Conservation (phyloP, 2,797 vertebrate genomes). For the Melanotaenia maccullochi region DNA sequence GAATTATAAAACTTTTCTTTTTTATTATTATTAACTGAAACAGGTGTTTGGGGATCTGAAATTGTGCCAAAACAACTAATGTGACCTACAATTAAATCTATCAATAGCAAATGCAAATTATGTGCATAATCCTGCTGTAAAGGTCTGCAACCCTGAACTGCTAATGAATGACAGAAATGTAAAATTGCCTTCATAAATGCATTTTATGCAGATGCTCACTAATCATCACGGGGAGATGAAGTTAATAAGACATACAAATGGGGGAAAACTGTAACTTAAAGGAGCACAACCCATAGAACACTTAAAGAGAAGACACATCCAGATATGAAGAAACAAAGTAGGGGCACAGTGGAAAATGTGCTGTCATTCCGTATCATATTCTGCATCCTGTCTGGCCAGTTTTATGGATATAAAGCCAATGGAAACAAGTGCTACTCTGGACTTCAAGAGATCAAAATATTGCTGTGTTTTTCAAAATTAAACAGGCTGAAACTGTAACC, state of each 20-base stretch:
- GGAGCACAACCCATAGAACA: conserved; percentile 18
- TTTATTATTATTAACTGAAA: neutral
- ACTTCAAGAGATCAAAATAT: conserved; percentile 46
- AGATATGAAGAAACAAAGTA: conserved; percentile 30
- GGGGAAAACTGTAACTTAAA: conserved; percentile 8
- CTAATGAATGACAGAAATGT: neutral
- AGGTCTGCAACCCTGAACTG: neutral
- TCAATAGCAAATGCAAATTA: neutral
- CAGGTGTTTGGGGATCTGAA: neutral
- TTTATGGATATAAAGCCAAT: conserved; percentile 50
- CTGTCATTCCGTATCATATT: conserved; percentile 65
- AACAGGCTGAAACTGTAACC: conserved; percentile 43
- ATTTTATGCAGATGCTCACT: neutral
- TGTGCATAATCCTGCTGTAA: neutral
- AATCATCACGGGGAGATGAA: neutral
- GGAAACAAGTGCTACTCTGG: conserved; percentile 62
- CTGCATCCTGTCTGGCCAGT: conserved; percentile 51
- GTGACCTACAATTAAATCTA: neutral
- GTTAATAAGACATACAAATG: neutral
- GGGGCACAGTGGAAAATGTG: conserved; percentile 59
- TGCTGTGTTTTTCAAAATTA: conserved; percentile 54
- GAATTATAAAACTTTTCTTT: neutral
- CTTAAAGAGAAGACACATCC: conserved; percentile 15
- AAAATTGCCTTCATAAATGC: neutral
- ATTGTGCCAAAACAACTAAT: neutral